Evolutionary conservation across 2,888 invertebrate species (phyloP), one percentile per base, ranked within the genome.

Genomic region (Megalurothrips usitatus): DNA sequence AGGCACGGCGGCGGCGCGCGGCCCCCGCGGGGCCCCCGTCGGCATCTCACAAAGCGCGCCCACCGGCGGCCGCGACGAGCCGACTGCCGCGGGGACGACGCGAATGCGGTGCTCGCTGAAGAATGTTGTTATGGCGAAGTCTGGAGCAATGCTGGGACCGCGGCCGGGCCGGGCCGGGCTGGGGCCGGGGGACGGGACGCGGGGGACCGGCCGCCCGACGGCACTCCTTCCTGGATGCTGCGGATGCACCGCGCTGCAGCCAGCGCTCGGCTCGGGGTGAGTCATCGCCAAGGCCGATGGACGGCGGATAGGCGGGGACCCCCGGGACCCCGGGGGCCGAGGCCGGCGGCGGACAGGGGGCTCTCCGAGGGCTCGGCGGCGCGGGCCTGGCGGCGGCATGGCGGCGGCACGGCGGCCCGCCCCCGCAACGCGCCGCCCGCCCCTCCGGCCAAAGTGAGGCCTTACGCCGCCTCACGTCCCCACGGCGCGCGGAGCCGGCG

Each of bases 351-450:
- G n/a, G n/a, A n/a, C n/a, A n/a, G n/a, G n/a, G n/a, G n/a, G n/a
- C n/a, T n/a, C n/a, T n/a, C n/a, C n/a, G n/a, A n/a, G n/a, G n/a
- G n/a, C n/a, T 6, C 17, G 52, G 52, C 17, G 17, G 14, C 52
- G 52, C 52, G 14, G 1, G 52, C 52, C 52, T 6, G 52, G 52
- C 49, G 10, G 10, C 49, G 10, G 49, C 49, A 17, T 9, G 63
- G n/a, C 63, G 63, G n/a, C n/a, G n/a, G 63, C 63, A 17, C 68
- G 68, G n/a, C n/a, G 68, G 19, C 63, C 63, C 63, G 63, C 63
- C 63, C 63, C 63, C 14, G 49, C 49, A 11, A 19, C 63, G 14
- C 63, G 14, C 63, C 6, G 14, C 14, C n/a, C 63, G n/a, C 63
- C n/a, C 63, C 63, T 9, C 63, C 63, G 19, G 9, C n/a, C 68